Conservation (phyloP, 2,113 vertebrate genomes). For the Prionailurus bengalensis region DNA sequence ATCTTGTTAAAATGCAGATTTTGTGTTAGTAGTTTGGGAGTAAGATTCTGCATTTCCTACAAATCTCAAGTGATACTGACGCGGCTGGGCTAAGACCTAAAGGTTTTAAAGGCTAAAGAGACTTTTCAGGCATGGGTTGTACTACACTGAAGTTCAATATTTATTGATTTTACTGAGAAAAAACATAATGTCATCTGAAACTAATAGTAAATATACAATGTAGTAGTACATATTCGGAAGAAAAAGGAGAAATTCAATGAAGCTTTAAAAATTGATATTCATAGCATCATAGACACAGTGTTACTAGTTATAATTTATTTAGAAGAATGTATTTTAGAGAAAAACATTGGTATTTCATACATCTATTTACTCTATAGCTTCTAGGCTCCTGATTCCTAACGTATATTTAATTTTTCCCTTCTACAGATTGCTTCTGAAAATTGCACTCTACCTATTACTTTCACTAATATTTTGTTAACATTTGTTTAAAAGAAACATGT, state of each 20-base stretch:
- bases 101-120: background rate
- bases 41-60: background rate
- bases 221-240: background rate
- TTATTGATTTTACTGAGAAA: background rate
- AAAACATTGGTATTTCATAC: background rate
- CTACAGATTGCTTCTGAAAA: background rate
- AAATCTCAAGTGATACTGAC: background rate
- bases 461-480: background rate
- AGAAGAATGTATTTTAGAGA: background rate
- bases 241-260: background rate
- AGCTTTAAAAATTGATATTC: background rate
- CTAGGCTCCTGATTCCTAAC: background rate
- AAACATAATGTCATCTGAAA: background rate
- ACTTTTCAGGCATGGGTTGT: background rate
- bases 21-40: accelerated
- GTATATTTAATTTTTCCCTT: background rate
- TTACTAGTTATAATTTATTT: background rate
- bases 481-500: background rate
- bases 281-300: background rate
- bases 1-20: background rate
- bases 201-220: background rate
- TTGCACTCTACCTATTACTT: background rate
- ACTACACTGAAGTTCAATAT: background rate
- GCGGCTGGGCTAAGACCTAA: background rate
- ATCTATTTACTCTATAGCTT: background rate